These are phyloP conservation scores for Epinephelus fuscoguttatus DNA, from an alignment of 2,113 vertebrate genomes.

Conservation along the genomic window DNA sequence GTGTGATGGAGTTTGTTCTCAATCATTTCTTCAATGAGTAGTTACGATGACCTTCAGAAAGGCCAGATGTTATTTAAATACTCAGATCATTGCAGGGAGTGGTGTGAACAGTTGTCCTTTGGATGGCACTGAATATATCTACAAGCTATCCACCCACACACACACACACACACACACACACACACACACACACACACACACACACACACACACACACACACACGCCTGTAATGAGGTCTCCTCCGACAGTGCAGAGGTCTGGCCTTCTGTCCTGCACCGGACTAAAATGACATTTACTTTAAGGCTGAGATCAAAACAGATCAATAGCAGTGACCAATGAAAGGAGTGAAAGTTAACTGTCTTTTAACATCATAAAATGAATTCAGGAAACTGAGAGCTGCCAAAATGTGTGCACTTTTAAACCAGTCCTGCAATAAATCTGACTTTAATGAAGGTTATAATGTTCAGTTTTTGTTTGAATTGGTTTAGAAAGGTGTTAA, in stretches of 20 bases:
- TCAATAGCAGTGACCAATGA: slow-evolving; percentile 4
- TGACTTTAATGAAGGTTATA: no score
- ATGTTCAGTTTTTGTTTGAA: no score
- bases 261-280: neutral
- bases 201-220: slow-evolving; percentile 17
- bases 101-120: slow-evolving; percentile 16
- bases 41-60: slow-evolving; percentile 1
- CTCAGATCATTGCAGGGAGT: neutral
- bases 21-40: neutral
- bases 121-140: slow-evolving; percentile 14
- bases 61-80: slow-evolving; percentile 2
- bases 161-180: neutral
- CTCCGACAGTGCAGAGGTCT: slow-evolving; percentile 2
- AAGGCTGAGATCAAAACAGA: slow-evolving; percentile 26
- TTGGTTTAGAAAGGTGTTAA: no score
- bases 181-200: neutral
- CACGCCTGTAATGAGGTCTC: slow-evolving; percentile 22
- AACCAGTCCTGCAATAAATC: no score
- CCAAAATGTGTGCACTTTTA: neutral
- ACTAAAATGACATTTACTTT: slow-evolving; percentile 11
- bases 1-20: neutral
- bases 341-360: neutral
- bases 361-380: neutral
- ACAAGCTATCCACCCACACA: slow-evolving; percentile 1
- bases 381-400: neutral